Conservation (phyloP, 2,797 vertebrate species). For the Pangasius krempfi region DNA sequence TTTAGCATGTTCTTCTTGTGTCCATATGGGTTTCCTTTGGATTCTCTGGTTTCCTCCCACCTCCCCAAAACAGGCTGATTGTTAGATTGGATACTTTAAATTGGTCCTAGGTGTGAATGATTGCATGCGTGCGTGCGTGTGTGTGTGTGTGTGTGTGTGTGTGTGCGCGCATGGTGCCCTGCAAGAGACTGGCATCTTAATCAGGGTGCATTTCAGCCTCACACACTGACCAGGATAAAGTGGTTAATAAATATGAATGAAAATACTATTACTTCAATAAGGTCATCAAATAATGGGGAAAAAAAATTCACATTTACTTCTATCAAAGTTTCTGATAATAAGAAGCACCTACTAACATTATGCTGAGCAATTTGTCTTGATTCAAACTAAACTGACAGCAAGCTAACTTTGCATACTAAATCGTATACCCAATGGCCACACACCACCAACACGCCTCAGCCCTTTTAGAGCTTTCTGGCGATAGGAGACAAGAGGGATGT, state of each 20-base stretch:
- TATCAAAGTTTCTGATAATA: neutral
- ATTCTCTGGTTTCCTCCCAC: neutral
- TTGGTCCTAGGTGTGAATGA: neutral
- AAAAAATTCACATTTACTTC: neutral
- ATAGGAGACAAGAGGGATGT: conserved; percentile 41
- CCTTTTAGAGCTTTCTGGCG: conserved; percentile 36
- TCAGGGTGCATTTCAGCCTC: neutral
- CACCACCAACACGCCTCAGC: conserved; percentile 8
- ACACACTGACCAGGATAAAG: neutral
- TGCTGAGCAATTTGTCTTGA: conserved; percentile 1
- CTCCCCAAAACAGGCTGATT: neutral
- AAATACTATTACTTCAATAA: neutral
- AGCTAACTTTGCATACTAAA: conserved; percentile 46
- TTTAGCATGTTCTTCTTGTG: neutral
- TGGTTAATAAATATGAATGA: neutral
- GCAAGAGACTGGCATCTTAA: no score
- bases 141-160: neutral
- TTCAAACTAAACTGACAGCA: conserved; percentile 13
- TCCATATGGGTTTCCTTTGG: neutral
- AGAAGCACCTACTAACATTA: neutral
- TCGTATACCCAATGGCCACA: conserved; percentile 56
- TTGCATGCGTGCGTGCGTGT: neutral
- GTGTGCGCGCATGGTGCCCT: no score
- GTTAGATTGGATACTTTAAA: neutral
- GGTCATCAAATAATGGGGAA: neutral